phyloP scores from a whole-genome alignment of 2,888 invertebrate genomes.

The Megalurothrips usitatus region DNA sequence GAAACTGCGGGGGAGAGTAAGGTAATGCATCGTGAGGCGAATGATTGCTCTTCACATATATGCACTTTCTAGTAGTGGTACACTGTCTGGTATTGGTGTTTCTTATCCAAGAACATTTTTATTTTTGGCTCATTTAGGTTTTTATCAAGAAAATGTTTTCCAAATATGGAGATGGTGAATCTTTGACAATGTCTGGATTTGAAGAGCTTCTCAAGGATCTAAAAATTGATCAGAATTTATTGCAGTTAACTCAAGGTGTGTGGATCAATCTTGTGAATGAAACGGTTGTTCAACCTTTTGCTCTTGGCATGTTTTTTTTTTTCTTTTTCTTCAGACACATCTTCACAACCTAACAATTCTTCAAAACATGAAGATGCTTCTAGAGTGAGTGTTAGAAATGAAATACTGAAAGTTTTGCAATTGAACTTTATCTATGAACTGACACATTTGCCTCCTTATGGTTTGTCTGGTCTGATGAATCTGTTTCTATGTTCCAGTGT shows the following conservation, averaged over 20 bases:
- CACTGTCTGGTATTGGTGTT: too few species aligned
- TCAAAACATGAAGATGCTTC: neutral
- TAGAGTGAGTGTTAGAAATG: neutral
- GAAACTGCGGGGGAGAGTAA: conserved; percentile 17
- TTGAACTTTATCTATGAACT: neutral
- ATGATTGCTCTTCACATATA: too few species aligned
- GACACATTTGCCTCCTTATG: too few species aligned
- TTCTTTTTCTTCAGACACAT: neutral
- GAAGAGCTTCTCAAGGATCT: conserved; percentile 60
- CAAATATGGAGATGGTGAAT: conserved; percentile 60
- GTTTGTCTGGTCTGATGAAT: neutral
- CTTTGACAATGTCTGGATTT: conserved; percentile 62
- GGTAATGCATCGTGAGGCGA: neutral
- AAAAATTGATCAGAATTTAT: conserved; percentile 49
- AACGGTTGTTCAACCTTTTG: conserved; percentile 29
- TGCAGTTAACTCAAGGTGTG: neutral
- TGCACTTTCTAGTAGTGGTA: too few species aligned
- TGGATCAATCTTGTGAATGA: conserved; percentile 27
- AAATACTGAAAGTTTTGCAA: neutral
- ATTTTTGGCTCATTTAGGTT: neutral
- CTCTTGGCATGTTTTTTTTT: conserved; percentile 29
- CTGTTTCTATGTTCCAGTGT: neutral
- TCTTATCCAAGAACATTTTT: neutral
- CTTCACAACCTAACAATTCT: neutral
- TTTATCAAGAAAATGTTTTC: conserved; percentile 57